phyloP scores from a whole-genome alignment of 1,140 invertebrate genomes.

The Galleria mellonella region DNA sequence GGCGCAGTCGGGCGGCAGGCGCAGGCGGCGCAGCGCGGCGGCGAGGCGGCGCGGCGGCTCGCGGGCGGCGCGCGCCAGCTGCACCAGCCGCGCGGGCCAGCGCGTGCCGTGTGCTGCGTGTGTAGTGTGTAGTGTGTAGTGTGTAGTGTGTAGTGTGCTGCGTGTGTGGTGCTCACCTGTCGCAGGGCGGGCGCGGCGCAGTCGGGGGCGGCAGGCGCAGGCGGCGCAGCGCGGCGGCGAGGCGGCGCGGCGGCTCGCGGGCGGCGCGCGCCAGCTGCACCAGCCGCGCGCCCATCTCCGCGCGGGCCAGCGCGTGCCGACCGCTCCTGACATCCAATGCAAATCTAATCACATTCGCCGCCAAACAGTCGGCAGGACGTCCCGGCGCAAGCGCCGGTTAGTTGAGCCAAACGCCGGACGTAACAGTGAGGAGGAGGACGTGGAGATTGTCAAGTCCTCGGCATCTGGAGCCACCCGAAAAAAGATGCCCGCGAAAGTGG shows the following conservation, averaged over 20 bases:
- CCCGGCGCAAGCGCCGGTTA: too few species aligned
- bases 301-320: conserved; percentile 21
- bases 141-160: too few species aligned
- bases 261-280: conserved; percentile 38
- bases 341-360: too few species aligned
- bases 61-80: conserved; percentile 33
- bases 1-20: conserved; percentile 43
- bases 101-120: conserved; percentile 30
- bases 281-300: conserved; percentile 47
- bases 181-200: conserved; percentile 25
- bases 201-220: conserved; percentile 43
- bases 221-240: conserved; percentile 27
- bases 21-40: conserved; percentile 24
- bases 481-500: too few species aligned
- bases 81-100: conserved; percentile 44
- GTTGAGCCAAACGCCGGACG: too few species aligned
- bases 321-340: conserved; percentile 11
- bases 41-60: conserved; percentile 26
- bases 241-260: conserved; percentile 20
- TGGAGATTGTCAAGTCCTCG: too few species aligned
- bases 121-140: too few species aligned
- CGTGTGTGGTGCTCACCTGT: conserved; percentile 20
- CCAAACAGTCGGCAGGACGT: too few species aligned
- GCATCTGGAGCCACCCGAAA: too few species aligned
- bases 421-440: too few species aligned